Percentiles rank a stretch among this genome's conserved stretches.
phyloP scores from a whole-genome alignment of 1,140 invertebrate genomes.

The Heliconius nattereri region DNA sequence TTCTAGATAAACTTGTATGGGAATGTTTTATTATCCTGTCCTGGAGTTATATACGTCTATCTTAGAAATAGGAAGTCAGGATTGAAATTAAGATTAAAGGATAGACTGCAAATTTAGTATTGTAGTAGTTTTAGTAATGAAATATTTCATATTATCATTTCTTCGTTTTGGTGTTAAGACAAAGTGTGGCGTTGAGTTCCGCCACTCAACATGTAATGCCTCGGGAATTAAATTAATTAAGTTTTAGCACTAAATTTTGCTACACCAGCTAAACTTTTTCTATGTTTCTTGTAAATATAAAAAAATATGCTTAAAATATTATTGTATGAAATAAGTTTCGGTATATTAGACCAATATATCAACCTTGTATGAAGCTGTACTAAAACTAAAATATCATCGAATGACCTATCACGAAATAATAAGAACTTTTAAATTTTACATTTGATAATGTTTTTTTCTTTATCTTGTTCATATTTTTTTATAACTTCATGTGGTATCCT shows the following conservation, averaged over 20 bases:
- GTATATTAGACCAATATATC: neutral
- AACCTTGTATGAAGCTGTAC: neutral
- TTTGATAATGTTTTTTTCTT: no score
- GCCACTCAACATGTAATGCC: no score
- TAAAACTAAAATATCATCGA: neutral
- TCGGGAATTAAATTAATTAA: no score
- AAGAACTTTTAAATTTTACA: neutral
- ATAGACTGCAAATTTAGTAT: neutral
- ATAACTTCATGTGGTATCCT: no score
- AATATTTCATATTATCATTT: no score
- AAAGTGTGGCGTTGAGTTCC: no score
- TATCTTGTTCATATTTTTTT: neutral
- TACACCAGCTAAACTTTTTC: no score
- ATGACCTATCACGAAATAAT: neutral
- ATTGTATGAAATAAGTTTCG: neutral
- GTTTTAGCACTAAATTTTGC: no score
- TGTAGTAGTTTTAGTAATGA: neutral
- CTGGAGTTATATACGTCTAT: slow-evolving; percentile 36
- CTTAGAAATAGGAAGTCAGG: slow-evolving; percentile 28
- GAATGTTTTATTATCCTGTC: slow-evolving; percentile 47
- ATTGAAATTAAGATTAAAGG: slow-evolving; percentile 20
- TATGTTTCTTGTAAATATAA: neutral
- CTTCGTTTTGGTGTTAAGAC: no score
- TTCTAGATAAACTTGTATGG: slow-evolving; percentile 48
- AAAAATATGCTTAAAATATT: neutral